These are phyloP conservation scores for Octodonta nipae DNA, from an alignment of 2,888 invertebrate genomes.

Conservation along the genomic window DNA sequence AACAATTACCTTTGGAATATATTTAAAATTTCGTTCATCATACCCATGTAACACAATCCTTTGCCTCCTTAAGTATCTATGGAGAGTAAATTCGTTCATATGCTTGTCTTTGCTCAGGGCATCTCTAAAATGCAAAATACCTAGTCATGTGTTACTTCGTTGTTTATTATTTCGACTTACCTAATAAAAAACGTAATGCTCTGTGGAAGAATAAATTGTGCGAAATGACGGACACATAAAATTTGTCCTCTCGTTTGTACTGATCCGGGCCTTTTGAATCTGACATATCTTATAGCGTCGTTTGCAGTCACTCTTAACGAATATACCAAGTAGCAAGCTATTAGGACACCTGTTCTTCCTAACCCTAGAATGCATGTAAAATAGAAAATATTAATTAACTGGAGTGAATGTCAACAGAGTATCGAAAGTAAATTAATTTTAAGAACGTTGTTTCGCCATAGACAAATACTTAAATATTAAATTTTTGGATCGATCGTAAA, in stretches of 20 bases:
- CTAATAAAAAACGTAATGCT: constrained; percentile 59
- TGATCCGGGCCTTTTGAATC: constrained; percentile 61
- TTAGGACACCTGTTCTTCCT: constrained; percentile 74
- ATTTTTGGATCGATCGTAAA: too few relatives aligned
- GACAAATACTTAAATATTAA: too few relatives aligned
- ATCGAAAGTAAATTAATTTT: too few relatives aligned
- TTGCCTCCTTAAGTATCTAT: constrained; percentile 57
- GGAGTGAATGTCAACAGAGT: too few relatives aligned
- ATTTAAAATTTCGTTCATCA: constrained; percentile 60
- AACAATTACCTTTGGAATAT: constrained; percentile 58
- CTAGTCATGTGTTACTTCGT: constrained; percentile 2
- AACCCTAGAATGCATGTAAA: constrained; percentile 41
- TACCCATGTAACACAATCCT: constrained; percentile 61
- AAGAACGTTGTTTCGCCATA: too few relatives aligned
- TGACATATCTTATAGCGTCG: constrained; percentile 67
- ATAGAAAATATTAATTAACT: not conserved
- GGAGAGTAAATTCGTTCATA: constrained; percentile 50
- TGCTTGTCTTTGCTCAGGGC: constrained; percentile 35
- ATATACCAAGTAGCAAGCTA: constrained; percentile 76
- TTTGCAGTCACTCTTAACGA: constrained; percentile 60
- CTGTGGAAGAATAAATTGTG: constrained; percentile 63
- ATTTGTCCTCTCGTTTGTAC: constrained; percentile 77
- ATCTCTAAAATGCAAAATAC: constrained; percentile 27
- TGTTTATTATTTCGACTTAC: constrained; percentile 29
- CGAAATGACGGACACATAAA: constrained; percentile 67